Percentiles rank a stretch among this genome's conserved stretches.
phyloP scores from a whole-genome alignment of 2,113 vertebrate species.

The Clarias batrachus region DNA sequence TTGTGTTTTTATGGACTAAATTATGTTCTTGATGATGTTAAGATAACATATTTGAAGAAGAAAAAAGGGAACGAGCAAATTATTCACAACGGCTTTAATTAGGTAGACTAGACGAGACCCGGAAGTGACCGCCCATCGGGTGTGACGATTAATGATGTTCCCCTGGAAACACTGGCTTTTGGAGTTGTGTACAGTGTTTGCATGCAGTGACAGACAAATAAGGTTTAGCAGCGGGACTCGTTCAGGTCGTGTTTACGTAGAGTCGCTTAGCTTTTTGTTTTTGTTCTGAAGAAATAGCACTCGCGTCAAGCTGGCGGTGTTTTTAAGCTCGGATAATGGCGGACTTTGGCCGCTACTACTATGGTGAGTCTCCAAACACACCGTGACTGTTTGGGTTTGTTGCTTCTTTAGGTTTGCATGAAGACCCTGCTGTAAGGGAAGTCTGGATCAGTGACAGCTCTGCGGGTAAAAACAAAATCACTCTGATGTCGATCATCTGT shows the following conservation, averaged over 20 bases:
- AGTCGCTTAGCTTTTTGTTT: not conserved
- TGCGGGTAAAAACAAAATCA: constrained; percentile 55
- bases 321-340: constrained; percentile 55
- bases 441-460: constrained; percentile 55
- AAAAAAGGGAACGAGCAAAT: not conserved
- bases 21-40: not conserved
- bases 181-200: not conserved
- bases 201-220: not conserved
- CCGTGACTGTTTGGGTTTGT: not conserved
- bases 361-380: constrained; percentile 58
- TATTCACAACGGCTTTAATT: not conserved
- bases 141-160: constrained; percentile 11
- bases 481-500: not conserved
- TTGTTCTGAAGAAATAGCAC: not conserved
- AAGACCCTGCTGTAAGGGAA: constrained; percentile 59
- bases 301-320: constrained; percentile 32
- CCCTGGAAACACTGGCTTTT: not conserved
- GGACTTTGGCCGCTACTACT: constrained; percentile 69
- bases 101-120: not conserved
- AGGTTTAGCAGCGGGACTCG: not conserved
- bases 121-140: constrained; percentile 13
- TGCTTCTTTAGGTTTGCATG: constrained; percentile 53
- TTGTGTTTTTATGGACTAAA: not conserved
- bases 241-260: not conserved
- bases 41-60: no score